These are phyloP conservation scores for Sphaeridia pumilis DNA, from an alignment of 2,888 invertebrate species.

Conservation along the genomic window DNA sequence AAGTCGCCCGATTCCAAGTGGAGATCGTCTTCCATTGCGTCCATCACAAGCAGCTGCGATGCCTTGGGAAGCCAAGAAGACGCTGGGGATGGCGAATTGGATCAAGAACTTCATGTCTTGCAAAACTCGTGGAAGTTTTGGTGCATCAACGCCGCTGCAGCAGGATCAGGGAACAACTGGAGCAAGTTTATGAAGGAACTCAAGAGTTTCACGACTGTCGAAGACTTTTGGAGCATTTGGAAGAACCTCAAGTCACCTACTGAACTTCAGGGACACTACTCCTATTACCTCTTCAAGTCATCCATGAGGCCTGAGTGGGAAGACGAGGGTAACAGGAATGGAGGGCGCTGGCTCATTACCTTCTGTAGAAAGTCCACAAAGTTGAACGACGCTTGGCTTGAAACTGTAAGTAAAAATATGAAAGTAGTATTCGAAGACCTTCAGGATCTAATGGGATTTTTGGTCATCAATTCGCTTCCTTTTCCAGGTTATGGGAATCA, in stretches of 20 bases:
- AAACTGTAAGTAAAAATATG: constrained; percentile 50
- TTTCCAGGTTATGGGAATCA: constrained; percentile 60
- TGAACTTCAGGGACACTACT: constrained; percentile 58
- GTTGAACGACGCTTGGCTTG: constrained; percentile 74
- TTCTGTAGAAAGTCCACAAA: constrained; percentile 59
- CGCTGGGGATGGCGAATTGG: not conserved
- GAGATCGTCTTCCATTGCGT: not conserved
- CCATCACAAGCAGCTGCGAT: not conserved
- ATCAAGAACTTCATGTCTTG: constrained; percentile 55
- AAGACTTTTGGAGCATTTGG: constrained; percentile 96
- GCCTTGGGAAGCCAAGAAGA: not conserved
- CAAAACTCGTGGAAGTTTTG: constrained; percentile 94
- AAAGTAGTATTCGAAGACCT: not conserved
- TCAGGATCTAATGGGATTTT: too few species aligned
- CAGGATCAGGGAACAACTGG: constrained; percentile 80
- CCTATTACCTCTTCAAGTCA: constrained; percentile 57
- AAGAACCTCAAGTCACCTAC: constrained; percentile 81
- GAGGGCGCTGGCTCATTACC: constrained; percentile 81
- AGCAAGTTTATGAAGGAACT: constrained; percentile 86
- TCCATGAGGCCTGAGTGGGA: constrained; percentile 94
- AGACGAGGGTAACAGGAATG: constrained; percentile 71
- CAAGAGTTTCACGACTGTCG: constrained; percentile 89
- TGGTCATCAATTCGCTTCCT: too few species aligned
- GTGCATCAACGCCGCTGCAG: constrained; percentile 65
- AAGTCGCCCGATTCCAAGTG: not conserved